Percentiles rank a stretch among this genome's conserved stretches.
Evolutionary conservation across 1,140 invertebrate genomes (phyloP).

Genomic region (Caenorhabditis remanei): DNA sequence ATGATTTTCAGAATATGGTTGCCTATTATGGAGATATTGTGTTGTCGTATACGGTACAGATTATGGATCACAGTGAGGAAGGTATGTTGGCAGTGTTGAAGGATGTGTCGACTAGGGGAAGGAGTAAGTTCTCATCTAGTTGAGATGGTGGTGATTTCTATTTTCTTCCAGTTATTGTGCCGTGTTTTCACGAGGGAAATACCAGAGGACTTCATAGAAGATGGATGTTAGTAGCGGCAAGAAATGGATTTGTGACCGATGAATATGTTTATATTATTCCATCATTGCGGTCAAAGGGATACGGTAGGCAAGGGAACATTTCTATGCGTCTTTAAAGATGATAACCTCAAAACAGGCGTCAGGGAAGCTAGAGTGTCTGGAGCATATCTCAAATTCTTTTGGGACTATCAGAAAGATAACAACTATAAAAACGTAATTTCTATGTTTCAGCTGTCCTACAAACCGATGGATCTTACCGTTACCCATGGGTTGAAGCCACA

Average conservation of each 20-base stretch:
- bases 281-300: background rate
- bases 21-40: conserved; percentile 37
- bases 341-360: no score
- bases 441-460: background rate
- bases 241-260: conserved; percentile 37
- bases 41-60: conserved; percentile 2
- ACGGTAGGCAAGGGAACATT: background rate
- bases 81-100: background rate
- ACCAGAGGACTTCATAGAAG: conserved; percentile 30
- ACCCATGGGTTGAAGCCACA: background rate
- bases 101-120: conserved; percentile 17
- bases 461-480: background rate
- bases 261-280: conserved; percentile 40
- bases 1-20: conserved; percentile 44
- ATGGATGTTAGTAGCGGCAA: conserved; percentile 32
- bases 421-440: no score
- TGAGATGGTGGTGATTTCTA: no score
- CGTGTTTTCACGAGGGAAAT: conserved; percentile 42
- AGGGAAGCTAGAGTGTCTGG: no score
- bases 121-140: background rate
- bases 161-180: conserved; percentile 22
- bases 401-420: no score
- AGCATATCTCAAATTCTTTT: no score
- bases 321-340: no score
- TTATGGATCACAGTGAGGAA: conserved; percentile 25